phyloP scores from a whole-genome alignment of 2,888 invertebrate genomes.

The Malacosoma neustria region DNA sequence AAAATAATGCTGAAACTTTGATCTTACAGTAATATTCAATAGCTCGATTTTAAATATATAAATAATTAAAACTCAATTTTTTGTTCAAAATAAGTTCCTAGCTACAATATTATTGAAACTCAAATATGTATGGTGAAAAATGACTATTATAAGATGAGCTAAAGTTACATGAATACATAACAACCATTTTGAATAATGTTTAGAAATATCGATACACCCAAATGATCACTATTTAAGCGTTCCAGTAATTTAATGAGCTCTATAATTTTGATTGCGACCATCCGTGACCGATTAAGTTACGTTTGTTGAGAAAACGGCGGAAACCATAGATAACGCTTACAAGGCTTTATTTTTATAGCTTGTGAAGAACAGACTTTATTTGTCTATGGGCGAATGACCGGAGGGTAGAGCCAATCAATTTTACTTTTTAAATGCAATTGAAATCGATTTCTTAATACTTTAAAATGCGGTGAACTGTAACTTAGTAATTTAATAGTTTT shows the following conservation, averaged over 20 bases:
- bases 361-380: constrained; percentile 8
- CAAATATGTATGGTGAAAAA: too few species aligned
- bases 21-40: too few species aligned
- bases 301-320: constrained; percentile 5
- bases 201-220: constrained; percentile 1
- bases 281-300: constrained; percentile 5
- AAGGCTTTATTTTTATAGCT: constrained; percentile 3
- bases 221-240: not conserved
- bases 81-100: too few species aligned
- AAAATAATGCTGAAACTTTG: too few species aligned
- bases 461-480: not conserved
- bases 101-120: too few species aligned
- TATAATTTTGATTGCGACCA: constrained; percentile 5
- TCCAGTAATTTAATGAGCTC: not conserved
- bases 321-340: not conserved
- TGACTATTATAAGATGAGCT: too few species aligned
- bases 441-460: constrained; percentile 3
- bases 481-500: not conserved
- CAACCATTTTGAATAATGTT: too few species aligned
- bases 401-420: constrained; percentile 8
- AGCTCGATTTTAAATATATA: too few species aligned
- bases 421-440: constrained; percentile 2
- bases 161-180: too few species aligned
- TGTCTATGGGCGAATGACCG: constrained; percentile 1
- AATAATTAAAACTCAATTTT: too few species aligned